Evolutionary conservation across 2,113 vertebrate genomes (phyloP).

Genomic region (Jacana jacana): DNA sequence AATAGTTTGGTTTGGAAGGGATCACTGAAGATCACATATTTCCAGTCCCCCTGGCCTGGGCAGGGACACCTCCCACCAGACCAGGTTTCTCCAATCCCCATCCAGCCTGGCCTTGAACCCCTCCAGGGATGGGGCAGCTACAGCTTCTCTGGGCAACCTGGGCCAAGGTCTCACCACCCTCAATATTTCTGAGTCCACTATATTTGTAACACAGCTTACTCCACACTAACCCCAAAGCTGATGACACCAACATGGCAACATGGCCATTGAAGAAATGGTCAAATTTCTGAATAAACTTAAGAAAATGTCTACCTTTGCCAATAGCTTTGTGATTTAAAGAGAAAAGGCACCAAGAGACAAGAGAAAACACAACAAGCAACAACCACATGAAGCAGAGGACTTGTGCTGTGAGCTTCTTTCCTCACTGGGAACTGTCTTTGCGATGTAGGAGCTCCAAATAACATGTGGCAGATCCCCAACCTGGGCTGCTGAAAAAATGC

Average conservation of each 20-base stretch:
- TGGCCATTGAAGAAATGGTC: not conserved
- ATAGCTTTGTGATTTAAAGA: not conserved
- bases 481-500: not conserved
- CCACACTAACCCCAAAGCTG: not conserved
- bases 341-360: not conserved
- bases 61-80: not conserved
- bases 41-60: not conserved
- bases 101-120: not conserved
- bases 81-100: not conserved
- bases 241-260: not conserved
- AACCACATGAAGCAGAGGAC: not conserved
- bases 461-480: not conserved
- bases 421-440: not conserved
- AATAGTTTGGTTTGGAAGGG: not conserved
- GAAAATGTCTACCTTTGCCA: not conserved
- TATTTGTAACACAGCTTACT: not conserved
- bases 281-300: not conserved
- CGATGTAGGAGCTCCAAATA: accelerated
- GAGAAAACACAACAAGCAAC: not conserved
- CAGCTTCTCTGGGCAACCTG: not conserved
- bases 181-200: not conserved
- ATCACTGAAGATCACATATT: not conserved
- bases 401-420: not conserved
- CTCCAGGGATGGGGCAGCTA: not conserved
- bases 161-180: not conserved